Evolutionary conservation across 2,113 vertebrate genomes (phyloP).

Genomic region (Dunckerocampus dactyliophorus): DNA sequence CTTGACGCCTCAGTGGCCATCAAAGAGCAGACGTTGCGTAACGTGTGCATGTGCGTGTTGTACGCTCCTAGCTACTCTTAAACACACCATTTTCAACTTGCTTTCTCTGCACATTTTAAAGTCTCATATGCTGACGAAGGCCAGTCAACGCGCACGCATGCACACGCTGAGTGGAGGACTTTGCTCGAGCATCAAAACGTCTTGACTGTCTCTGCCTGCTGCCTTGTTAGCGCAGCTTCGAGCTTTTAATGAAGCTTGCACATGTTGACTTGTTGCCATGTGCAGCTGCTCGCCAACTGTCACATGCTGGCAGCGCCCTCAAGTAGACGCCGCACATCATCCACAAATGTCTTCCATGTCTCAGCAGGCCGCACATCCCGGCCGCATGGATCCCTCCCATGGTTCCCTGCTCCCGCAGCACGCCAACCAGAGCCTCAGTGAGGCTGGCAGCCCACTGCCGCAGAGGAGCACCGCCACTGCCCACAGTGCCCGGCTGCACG

Average conservation of each 20-base stretch:
- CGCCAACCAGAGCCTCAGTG: slow-evolving; percentile 71
- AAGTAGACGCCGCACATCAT: neutral
- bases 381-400: slow-evolving; percentile 72
- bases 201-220: neutral
- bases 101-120: too few relatives aligned
- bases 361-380: slow-evolving; percentile 60
- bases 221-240: neutral
- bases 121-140: too few relatives aligned
- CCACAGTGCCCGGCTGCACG: slow-evolving; percentile 73
- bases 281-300: slow-evolving; percentile 5
- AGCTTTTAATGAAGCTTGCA: neutral
- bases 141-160: too few relatives aligned
- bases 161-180: too few relatives aligned
- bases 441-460: slow-evolving; percentile 73
- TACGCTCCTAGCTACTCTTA: too few relatives aligned
- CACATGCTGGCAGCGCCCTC: neutral
- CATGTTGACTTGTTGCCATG: neutral
- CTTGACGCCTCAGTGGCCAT: slow-evolving; percentile 40
- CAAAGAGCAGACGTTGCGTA: too few relatives aligned
- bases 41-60: too few relatives aligned
- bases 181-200: too few relatives aligned
- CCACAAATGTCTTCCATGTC: neutral
- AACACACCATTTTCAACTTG: too few relatives aligned
- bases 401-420: slow-evolving; percentile 70
- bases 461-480: slow-evolving; percentile 66